Percentiles rank a stretch among this genome's conserved stretches.
These are phyloP conservation scores for Halesus radiatus DNA, from an alignment of 1,140 invertebrate species.

Conservation along the genomic window DNA sequence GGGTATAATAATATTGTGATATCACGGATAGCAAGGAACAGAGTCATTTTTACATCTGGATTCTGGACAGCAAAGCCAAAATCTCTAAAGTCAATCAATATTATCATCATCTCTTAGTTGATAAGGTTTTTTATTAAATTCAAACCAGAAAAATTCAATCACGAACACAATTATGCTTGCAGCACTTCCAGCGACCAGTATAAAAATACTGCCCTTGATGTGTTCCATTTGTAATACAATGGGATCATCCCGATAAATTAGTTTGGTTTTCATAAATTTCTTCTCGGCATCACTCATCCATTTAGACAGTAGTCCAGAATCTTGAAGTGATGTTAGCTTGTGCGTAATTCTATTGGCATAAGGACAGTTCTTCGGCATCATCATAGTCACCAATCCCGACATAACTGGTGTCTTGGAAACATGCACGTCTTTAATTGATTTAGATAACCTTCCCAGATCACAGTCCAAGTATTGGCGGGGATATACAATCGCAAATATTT, in stretches of 20 bases:
- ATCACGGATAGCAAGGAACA: too few relatives aligned
- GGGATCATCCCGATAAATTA: neutral
- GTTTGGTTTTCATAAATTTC: neutral
- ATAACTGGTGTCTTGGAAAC: neutral
- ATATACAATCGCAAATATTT: neutral
- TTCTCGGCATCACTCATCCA: neutral
- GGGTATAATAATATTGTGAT: too few relatives aligned
- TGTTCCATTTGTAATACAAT: constrained; percentile 20
- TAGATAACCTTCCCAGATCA: neutral
- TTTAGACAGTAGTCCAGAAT: neutral
- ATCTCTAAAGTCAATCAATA: too few relatives aligned
- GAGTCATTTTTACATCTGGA: too few relatives aligned
- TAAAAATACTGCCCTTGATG: constrained; percentile 11
- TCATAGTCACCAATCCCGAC: neutral
- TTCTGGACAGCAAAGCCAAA: too few relatives aligned
- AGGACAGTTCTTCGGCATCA: constrained; percentile 11
- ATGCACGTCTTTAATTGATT: neutral
- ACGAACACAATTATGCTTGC: neutral
- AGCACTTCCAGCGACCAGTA: neutral
- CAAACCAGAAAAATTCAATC: neutral
- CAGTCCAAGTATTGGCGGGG: neutral
- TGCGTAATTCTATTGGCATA: neutral
- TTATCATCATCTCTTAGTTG: too few relatives aligned
- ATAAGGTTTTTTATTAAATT: too few relatives aligned
- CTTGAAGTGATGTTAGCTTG: neutral